phyloP scores from a whole-genome alignment of 2,797 vertebrate species.

The Adelosebastes latens region DNA sequence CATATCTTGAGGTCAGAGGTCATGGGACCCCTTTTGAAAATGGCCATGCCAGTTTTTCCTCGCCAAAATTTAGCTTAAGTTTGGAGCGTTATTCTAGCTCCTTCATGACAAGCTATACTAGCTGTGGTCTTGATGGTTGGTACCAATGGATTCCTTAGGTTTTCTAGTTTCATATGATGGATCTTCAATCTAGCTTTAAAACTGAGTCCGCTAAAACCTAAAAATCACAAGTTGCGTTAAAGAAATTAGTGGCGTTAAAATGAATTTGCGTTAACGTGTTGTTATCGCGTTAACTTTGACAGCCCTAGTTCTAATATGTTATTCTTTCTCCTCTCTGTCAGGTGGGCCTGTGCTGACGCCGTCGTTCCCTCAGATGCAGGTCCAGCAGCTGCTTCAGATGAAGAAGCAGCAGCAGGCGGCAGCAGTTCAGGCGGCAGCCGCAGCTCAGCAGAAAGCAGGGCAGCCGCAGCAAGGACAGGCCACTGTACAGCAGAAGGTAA shows the following conservation, averaged over 20 bases:
- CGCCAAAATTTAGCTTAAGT: fast-evolving
- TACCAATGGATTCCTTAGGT: too few relatives aligned
- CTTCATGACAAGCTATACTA: fast-evolving
- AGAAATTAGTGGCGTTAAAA: too few relatives aligned
- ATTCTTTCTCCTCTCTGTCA: conserved; percentile 46
- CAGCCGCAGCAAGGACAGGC: conserved; percentile 88
- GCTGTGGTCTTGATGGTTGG: too few relatives aligned
- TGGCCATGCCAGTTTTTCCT: fast-evolving
- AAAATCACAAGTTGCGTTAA: too few relatives aligned
- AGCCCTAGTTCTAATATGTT: not conserved
- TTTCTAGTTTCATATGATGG: too few relatives aligned
- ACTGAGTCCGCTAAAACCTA: too few relatives aligned
- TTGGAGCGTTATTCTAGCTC: fast-evolving
- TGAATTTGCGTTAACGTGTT: too few relatives aligned
- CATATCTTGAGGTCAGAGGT: too few relatives aligned
- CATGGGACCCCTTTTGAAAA: fast-evolving
- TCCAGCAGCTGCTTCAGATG: conserved; percentile 89
- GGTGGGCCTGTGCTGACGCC: conserved; percentile 87
- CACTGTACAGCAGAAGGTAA: conserved; percentile 90
- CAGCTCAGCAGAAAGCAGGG: conserved; percentile 89
- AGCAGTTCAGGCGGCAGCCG: conserved; percentile 77
- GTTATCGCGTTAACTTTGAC: too few relatives aligned
- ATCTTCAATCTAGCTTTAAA: too few relatives aligned
- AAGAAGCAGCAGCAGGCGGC: conserved; percentile 75
- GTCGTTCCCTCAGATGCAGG: conserved; percentile 82